Percentiles rank a stretch among this genome's conserved stretches.
Conservation (phyloP, 2,797 vertebrate genomes). For the Pogoniulus pusillus region DNA sequence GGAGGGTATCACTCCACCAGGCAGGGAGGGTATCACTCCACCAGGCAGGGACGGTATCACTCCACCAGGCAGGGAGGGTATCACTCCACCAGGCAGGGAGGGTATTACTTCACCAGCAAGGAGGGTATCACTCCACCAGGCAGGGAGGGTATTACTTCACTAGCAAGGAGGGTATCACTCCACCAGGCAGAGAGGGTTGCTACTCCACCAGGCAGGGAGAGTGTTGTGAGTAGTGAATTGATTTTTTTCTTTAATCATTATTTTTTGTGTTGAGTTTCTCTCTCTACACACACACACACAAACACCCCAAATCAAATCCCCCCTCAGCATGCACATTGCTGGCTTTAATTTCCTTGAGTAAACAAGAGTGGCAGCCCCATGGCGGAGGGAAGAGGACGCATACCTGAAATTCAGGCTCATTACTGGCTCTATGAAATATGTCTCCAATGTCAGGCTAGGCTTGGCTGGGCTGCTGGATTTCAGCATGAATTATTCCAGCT, state of each 20-base stretch:
- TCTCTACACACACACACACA: too few relatives aligned
- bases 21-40: too few relatives aligned
- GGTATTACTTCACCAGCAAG: too few relatives aligned
- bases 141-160: too few relatives aligned
- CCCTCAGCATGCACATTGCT: neutral
- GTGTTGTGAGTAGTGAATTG: neutral
- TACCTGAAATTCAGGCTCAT: slow-evolving; percentile 53
- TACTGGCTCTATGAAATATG: slow-evolving; percentile 39
- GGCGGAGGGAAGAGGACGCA: slow-evolving; percentile 20
- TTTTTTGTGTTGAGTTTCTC: too few relatives aligned
- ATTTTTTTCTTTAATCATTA: neutral
- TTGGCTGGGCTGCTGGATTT: neutral
- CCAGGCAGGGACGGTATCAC: too few relatives aligned
- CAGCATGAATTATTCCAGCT: neutral
- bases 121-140: too few relatives aligned
- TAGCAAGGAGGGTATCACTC: too few relatives aligned
- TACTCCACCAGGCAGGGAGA: neutral
- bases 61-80: too few relatives aligned
- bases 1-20: too few relatives aligned
- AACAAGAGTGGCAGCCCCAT: slow-evolving; percentile 4
- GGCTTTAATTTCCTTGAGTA: slow-evolving; percentile 69
- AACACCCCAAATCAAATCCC: neutral
- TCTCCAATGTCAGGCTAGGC: neutral
- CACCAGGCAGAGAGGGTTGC: too few relatives aligned
- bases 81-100: too few relatives aligned